A percentile compares a stretch with the other conserved stretches of the same genome.
Evolutionary conservation across 1,140 invertebrate genomes (phyloP).

Genomic region (Trissolcus basalis): DNA sequence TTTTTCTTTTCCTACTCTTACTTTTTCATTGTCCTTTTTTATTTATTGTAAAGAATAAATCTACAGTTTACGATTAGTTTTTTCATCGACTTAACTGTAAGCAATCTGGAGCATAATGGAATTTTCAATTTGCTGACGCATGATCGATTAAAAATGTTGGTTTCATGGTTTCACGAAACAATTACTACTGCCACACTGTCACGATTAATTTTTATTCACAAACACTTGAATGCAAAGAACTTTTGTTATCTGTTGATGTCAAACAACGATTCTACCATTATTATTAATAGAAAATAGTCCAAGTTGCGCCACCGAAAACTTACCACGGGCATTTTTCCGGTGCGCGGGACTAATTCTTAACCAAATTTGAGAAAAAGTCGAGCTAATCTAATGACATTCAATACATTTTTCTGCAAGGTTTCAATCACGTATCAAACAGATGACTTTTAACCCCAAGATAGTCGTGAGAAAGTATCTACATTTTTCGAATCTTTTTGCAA

Average conservation of each 20-base stretch:
- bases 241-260: not conserved
- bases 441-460: conserved; percentile 71
- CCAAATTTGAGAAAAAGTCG: conserved; percentile 58
- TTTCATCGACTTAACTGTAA: too few species aligned
- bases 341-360: conserved; percentile 35
- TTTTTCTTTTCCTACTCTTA: too few species aligned
- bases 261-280: not conserved
- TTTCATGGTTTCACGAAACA: too few species aligned
- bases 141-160: too few species aligned
- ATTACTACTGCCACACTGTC: conserved; percentile 1
- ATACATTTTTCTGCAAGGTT: conserved; percentile 26
- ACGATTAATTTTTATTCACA: conserved; percentile 5
- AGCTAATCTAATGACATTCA: conserved; percentile 53
- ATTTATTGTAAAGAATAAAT: too few species aligned
- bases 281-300: too few species aligned
- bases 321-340: conserved; percentile 62
- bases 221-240: conserved; percentile 2
- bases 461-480: conserved; percentile 44
- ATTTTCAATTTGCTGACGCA: too few species aligned
- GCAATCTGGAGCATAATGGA: too few species aligned
- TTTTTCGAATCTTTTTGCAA: conserved; percentile 12
- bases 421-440: conserved; percentile 57
- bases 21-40: too few species aligned
- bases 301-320: conserved; percentile 46
- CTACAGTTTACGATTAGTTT: too few species aligned